These are phyloP conservation scores for Chaunax sp. DNA, from an alignment of 2,797 vertebrate genomes.

Conservation along the genomic window DNA sequence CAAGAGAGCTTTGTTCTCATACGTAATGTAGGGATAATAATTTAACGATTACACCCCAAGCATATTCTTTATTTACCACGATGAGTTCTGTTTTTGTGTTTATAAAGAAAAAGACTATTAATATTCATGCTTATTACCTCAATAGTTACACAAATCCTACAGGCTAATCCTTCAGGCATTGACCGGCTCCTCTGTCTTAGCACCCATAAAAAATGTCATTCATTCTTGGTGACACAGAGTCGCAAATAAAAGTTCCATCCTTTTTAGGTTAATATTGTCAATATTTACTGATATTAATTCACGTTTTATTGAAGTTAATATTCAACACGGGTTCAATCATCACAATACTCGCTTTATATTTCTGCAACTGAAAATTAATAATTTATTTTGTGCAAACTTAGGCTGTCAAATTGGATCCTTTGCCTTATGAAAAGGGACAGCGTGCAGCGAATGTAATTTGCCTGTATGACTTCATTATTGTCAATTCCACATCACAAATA, in stretches of 20 bases:
- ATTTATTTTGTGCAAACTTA: background rate
- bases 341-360: background rate
- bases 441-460: background rate
- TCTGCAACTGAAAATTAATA: background rate
- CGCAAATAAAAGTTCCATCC: slow-evolving; percentile 2
- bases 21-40: slow-evolving; percentile 9
- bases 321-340: background rate
- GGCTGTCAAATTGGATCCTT: background rate
- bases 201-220: slow-evolving; percentile 28
- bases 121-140: slow-evolving; percentile 42
- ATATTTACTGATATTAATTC: background rate
- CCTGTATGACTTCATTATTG: background rate
- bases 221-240: background rate
- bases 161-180: slow-evolving; percentile 38
- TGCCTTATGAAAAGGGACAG: background rate
- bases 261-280: background rate
- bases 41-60: slow-evolving; percentile 8
- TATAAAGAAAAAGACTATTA: slow-evolving; percentile 18
- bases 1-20: background rate
- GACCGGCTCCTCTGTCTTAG: slow-evolving; percentile 2
- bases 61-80: slow-evolving; percentile 1
- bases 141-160: slow-evolving; percentile 34
- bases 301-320: background rate
- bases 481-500: slow-evolving; percentile 2
- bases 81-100: slow-evolving; percentile 22